Conservation (phyloP, 2,113 vertebrate species). For the Aramus guarauna region DNA sequence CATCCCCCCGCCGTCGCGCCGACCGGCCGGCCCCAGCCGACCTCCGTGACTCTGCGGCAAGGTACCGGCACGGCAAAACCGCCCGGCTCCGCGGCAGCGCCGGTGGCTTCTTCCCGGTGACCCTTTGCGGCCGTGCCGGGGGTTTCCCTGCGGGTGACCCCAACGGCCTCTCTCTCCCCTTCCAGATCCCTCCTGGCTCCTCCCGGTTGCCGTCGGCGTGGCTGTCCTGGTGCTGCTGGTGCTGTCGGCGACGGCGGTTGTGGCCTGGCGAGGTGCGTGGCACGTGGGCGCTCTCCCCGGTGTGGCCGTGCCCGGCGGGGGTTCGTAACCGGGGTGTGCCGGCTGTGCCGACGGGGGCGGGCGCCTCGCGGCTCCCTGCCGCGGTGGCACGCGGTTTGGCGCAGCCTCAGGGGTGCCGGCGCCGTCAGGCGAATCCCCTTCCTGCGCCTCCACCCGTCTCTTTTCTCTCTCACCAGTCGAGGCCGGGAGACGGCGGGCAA, state of each 20-base stretch:
- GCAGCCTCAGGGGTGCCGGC: too few species aligned
- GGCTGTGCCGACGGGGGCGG: not conserved
- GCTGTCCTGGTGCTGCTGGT: not conserved
- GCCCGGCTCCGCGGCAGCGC: not conserved
- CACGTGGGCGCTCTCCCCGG: not conserved
- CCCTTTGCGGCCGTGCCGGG: rapidly evolving
- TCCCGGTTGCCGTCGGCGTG: constrained; percentile 8
- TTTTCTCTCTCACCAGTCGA: not conserved
- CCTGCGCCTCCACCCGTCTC: not conserved
- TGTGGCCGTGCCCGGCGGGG: not conserved
- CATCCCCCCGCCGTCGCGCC: not conserved
- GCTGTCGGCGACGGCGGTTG: not conserved
- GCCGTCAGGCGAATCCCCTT: too few species aligned
- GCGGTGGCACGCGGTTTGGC: not conserved
- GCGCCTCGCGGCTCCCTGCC: not conserved
- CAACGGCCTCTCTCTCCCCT: not conserved
- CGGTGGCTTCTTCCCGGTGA: not conserved
- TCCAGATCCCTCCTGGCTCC: constrained; percentile 32
- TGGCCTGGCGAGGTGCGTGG: constrained; percentile 28
- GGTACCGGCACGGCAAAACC: not conserved
- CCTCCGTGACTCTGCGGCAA: not conserved
- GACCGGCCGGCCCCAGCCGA: rapidly evolving
- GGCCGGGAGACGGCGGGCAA: not conserved
- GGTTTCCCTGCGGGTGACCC: too few species aligned
- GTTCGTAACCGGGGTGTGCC: too few species aligned